Conservation (phyloP, 2,113 vertebrate species). For the Callaeas wilsoni region DNA sequence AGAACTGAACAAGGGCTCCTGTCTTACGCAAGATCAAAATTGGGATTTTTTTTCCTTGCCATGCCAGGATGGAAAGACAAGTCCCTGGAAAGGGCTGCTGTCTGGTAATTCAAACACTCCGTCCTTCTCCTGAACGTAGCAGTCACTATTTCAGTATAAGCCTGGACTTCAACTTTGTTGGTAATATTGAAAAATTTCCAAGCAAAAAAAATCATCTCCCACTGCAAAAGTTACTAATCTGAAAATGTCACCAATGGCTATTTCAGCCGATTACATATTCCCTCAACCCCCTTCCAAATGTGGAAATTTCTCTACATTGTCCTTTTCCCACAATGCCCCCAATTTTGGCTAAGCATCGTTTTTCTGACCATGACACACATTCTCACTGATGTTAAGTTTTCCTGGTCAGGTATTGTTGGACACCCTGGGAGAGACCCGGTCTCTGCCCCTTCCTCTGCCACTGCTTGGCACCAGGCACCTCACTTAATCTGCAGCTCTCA, state of each 20-base stretch:
- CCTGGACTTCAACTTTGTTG: neutral
- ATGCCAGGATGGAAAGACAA: neutral
- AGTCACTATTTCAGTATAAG: neutral
- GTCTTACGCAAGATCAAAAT: neutral
- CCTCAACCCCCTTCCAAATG: neutral
- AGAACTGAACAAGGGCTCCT: neutral
- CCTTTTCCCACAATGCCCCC: neutral
- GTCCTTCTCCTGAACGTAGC: neutral
- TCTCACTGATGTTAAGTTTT: neutral
- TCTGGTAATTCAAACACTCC: neutral
- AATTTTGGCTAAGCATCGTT: neutral
- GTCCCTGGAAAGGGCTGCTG: neutral
- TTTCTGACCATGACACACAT: neutral
- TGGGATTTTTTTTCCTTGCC: neutral
- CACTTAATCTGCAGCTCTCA: neutral
- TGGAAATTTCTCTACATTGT: rapidly evolving
- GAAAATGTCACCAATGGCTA: neutral
- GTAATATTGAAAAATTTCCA: neutral
- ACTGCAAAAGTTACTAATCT: neutral
- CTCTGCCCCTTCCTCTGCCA: neutral
- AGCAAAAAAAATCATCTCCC: neutral
- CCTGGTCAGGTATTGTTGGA: neutral
- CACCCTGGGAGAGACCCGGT: neutral
- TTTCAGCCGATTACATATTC: neutral
- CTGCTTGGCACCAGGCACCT: neutral